phyloP scores from a whole-genome alignment of 1,140 invertebrate genomes.

The Cyclina sinensis region DNA sequence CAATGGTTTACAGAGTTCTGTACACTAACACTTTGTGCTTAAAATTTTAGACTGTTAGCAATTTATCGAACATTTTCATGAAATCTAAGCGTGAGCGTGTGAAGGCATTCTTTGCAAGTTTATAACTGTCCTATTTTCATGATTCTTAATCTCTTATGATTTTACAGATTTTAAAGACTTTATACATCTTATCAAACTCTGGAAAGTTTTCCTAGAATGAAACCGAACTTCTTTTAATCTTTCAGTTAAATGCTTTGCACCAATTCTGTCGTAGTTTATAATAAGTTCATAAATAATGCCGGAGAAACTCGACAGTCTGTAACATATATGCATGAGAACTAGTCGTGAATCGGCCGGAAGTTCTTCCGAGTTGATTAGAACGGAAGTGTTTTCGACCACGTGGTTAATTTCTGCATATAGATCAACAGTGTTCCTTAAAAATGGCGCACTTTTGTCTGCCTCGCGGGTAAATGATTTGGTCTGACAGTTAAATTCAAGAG shows the following conservation, averaged over 20 bases:
- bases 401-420: constrained; percentile 69
- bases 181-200: constrained; percentile 36
- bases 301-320: constrained; percentile 33
- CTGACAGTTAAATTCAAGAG: constrained; percentile 19
- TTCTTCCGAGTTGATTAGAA: constrained; percentile 35
- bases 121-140: background rate
- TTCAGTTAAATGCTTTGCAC: background rate
- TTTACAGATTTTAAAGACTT: background rate
- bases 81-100: no score
- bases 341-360: background rate
- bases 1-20: no score
- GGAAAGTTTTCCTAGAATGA: constrained; percentile 29
- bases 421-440: constrained; percentile 53
- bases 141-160: background rate
- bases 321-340: constrained; percentile 11
- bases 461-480: constrained; percentile 23
- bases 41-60: no score
- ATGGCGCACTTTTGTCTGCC: constrained; percentile 15
- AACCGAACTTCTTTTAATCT: constrained; percentile 28
- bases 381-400: constrained; percentile 69
- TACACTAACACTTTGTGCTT: no score
- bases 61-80: no score
- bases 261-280: background rate
- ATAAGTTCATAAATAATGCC: constrained; percentile 27
- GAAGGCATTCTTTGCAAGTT: no score